Base-by-base conservation (phyloP, 1,140 invertebrate species). In the Drosophila sulfurigaster region DNA sequence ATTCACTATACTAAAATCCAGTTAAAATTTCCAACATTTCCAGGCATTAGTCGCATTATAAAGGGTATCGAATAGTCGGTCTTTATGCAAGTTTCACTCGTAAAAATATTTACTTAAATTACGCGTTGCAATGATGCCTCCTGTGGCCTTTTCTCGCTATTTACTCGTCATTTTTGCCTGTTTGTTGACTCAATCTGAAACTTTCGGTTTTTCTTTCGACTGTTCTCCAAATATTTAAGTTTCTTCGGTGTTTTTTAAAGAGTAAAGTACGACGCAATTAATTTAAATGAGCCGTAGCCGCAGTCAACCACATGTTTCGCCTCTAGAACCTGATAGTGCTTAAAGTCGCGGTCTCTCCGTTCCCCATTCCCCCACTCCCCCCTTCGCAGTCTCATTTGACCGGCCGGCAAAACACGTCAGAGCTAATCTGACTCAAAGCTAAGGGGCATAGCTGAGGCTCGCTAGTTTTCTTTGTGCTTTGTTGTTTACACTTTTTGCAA, bases 391-490 rank as follows among this genome's bases (percentile, higher is more conserved):
- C 16, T 49, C 32, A 16, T 45, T 30, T 74, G 59, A 56, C 75
- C 75, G 75, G 75, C 75, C 75, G 75, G 75, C 69, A 74, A 57
- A 60, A 77, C 51, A 46, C 63, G 73, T 71, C 67, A 64, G 67
- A 25, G 56, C 51, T 72, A 75, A 58, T 62, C 60, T 57, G 60
- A 66, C 38, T 59, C 54, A 73, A 59, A 32, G 46, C 59, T 38
- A 46, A 16, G 35, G 45, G 48, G 20, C 60, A 66, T 25, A 56
- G 25, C 57, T 68, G 57, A 56, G 62, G 54, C 49, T 60, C 32
- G 15, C n/a, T 60, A 38, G 41, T 56, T 43, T 75, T 59, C 7
- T 59, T 60, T 70, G 8, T 62, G 57, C n/a, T 16, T 56, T 43
- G 13, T 64, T 35, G 20, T 46, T 59, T 59, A 51, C 65, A 51